These are phyloP conservation scores for Vultur gryphus DNA, from an alignment of 2,797 vertebrate genomes.

Conservation along the genomic window DNA sequence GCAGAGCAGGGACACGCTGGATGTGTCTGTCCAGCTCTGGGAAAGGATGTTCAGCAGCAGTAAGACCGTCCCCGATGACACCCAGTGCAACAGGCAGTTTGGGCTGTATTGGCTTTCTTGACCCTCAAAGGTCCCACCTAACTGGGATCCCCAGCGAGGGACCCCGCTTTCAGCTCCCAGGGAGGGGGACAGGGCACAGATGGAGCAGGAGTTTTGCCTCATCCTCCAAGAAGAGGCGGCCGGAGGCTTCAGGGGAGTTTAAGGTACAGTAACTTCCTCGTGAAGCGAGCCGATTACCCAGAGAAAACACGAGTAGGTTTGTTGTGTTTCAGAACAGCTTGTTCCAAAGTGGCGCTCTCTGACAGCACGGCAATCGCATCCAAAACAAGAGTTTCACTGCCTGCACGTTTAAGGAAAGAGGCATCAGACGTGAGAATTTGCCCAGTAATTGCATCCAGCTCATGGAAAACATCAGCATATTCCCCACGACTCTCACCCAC, in stretches of 20 bases:
- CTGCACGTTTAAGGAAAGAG: not conserved
- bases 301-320: not conserved
- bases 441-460: not conserved
- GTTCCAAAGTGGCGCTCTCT: not conserved
- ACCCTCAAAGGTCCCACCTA: not conserved
- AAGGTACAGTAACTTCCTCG: not conserved
- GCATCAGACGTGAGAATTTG: not conserved
- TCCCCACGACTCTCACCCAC: not conserved
- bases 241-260: not conserved
- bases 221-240: not conserved
- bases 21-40: accelerated
- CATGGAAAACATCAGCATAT: not conserved
- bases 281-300: not conserved
- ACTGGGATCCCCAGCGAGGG: not conserved
- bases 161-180: not conserved
- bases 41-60: not conserved
- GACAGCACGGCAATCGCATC: not conserved
- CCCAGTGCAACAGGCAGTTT: accelerated
- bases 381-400: not conserved
- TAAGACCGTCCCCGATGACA: not conserved
- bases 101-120: not conserved
- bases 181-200: not conserved
- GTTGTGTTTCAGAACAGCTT: not conserved
- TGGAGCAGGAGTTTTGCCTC: not conserved
- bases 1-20: not conserved